phyloP scores from a whole-genome alignment of 1,140 invertebrate species.

The Drosophila burlai region DNA sequence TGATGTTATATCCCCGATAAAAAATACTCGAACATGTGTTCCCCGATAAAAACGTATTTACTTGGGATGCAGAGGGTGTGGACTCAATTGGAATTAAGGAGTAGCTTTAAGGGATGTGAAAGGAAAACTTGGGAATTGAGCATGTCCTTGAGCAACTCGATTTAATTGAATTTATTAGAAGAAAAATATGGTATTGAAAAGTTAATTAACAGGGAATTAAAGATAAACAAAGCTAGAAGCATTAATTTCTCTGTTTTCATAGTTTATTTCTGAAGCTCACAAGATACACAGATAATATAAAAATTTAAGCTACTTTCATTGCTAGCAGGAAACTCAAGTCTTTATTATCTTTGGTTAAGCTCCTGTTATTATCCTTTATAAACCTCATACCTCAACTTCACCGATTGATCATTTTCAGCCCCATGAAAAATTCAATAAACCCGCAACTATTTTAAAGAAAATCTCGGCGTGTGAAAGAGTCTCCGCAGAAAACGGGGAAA shows the following conservation, averaged over 20 bases:
- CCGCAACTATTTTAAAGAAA: slow-evolving; percentile 23
- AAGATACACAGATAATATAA: too few species aligned
- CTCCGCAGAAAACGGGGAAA: slow-evolving; percentile 13
- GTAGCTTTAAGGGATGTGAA: slow-evolving; percentile 9
- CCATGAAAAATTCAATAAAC: slow-evolving; percentile 3
- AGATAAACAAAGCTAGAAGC: not conserved
- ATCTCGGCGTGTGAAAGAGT: slow-evolving; percentile 19
- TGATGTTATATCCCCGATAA: slow-evolving; percentile 33
- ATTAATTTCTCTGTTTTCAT: not conserved
- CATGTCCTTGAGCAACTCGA: not conserved
- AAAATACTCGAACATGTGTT: slow-evolving; percentile 62
- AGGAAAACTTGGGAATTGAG: not conserved
- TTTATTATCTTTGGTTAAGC: not conserved
- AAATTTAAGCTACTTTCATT: too few species aligned
- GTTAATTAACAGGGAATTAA: not conserved
- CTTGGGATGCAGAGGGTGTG: not conserved
- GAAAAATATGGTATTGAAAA: not conserved
- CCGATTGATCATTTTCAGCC: slow-evolving; percentile 11
- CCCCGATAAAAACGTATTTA: slow-evolving; percentile 22
- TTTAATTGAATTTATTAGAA: not conserved
- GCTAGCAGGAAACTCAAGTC: too few species aligned
- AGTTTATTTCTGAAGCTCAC: not conserved
- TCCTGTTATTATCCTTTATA: not conserved
- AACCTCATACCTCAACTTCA: not conserved
- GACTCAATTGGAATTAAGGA: not conserved